These are phyloP conservation scores for Platycnemis pennipes DNA, from an alignment of 2,888 invertebrate genomes.

Conservation along the genomic window DNA sequence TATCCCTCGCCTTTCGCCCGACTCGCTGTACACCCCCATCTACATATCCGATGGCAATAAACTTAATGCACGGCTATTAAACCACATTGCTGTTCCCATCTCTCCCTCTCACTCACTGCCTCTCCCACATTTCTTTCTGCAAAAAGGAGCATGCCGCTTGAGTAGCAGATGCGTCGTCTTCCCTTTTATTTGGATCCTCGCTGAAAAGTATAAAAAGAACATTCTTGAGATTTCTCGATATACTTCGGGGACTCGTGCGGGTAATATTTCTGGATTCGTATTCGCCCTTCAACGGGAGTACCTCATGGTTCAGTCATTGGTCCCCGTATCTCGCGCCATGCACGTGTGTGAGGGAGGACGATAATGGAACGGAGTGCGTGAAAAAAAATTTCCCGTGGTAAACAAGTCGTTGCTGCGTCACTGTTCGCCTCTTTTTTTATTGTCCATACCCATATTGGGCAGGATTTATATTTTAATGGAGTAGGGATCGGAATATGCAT, in stretches of 20 bases:
- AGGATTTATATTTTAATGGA: neutral
- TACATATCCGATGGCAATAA: conserved; percentile 55
- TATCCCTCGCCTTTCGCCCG: neutral
- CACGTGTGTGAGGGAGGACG: no score
- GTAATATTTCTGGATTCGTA: no score
- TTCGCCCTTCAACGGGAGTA: no score
- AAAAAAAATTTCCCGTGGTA: neutral
- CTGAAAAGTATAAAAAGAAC: no score
- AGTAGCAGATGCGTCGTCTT: neutral
- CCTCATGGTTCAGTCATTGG: no score
- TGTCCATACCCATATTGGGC: neutral
- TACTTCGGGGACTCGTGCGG: no score
- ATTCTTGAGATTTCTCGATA: no score
- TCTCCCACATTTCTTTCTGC: neutral
- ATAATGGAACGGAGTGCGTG: neutral
- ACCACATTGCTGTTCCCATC: neutral
- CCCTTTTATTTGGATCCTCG: neutral
- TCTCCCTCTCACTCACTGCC: neutral
- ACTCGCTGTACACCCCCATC: conserved; percentile 5
- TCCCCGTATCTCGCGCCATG: no score
- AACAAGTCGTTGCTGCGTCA: neutral
- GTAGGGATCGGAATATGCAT: neutral
- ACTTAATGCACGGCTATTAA: conserved; percentile 33
- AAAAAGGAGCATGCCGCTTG: neutral
- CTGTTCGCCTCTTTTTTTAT: neutral